Evolutionary conservation across 2,113 vertebrate genomes (phyloP), one percentile per base, ranked within the genome.

Genomic region (Crocuta crocuta): DNA sequence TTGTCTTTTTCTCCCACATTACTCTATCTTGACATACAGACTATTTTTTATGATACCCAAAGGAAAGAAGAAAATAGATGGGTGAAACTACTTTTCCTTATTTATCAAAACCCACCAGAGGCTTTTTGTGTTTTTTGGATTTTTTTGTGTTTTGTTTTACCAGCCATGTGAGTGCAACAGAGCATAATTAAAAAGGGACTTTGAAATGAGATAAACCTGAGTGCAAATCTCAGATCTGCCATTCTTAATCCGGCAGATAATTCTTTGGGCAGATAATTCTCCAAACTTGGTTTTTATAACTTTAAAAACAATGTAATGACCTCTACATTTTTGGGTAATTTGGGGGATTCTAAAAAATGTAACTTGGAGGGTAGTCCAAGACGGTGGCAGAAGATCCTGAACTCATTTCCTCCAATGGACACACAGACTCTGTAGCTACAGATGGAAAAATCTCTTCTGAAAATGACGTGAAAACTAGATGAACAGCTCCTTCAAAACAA

Each of bases 211-310:
- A 19, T 28, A 90, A 65, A 55, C 31, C 24, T 71, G 31, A 70
- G 0, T 39, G 11, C 39, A 24, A 80, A 61, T 80, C 1, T 5
- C 15, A 89, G 2, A 33, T 71, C 63, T 15, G 39, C 16, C 6
- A 10, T 26, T 78, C 68, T 43, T 16, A 50, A 87, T 19, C 11
- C n/a, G 0, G 39, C 39, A 39, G 39, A 39, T 39, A 39, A 39
- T 39, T 39, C 65, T 80, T 53, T 94, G n/a, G 13, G 50, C 26
- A 58, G 16, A 83, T 45, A 55, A 58, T 35, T 97, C 15, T 39
- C 92, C 80, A 89, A 76, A 15, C 19, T 8, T 95, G 58, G 5
- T 78, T 97, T 97, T 94, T 86, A 28, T 2, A 79, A 31, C 28
- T 66, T 66, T 83, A n/a, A 93, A 78, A 85, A 73, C 16, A 7